Percentiles rank a stretch among this genome's conserved stretches.
phyloP scores from a whole-genome alignment of 1,140 invertebrate species.

The Hyles euphorbiae region DNA sequence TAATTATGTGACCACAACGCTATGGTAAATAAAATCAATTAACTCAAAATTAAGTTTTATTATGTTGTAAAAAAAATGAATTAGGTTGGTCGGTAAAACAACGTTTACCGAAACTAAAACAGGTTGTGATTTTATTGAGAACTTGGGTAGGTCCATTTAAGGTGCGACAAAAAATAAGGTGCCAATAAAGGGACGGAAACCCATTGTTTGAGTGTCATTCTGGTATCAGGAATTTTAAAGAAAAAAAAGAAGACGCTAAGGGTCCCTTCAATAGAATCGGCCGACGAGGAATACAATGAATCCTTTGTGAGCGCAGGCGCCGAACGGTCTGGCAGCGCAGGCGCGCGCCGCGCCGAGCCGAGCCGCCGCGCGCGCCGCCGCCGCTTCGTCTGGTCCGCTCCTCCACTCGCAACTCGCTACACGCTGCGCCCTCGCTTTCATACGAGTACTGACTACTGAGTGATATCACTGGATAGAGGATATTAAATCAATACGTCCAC shows the following conservation, averaged over 20 bases:
- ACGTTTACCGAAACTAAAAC: constrained; percentile 27
- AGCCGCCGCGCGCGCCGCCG: constrained; percentile 26
- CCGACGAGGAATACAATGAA: constrained; percentile 61
- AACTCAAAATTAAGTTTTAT: too few relatives aligned
- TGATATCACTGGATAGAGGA: too few relatives aligned
- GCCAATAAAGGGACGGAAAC: constrained; percentile 75
- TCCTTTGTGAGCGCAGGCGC: constrained; percentile 69
- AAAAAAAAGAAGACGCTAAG: constrained; percentile 48
- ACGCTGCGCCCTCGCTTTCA: constrained; percentile 7
- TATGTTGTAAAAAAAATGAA: too few relatives aligned
- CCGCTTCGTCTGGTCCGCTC: constrained; percentile 39
- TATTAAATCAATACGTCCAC: too few relatives aligned
- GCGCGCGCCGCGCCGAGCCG: constrained; percentile 34
- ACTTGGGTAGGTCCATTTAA: constrained; percentile 63
- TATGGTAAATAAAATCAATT: too few relatives aligned
- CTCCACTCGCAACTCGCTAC: too few relatives aligned
- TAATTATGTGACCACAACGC: too few relatives aligned
- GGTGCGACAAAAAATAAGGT: constrained; percentile 67
- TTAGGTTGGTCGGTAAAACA: too few relatives aligned
- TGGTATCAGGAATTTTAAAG: constrained; percentile 59
- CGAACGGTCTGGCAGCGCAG: constrained; percentile 63
- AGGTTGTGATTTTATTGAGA: constrained; percentile 65
- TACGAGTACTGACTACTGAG: background rate
- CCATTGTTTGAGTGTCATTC: constrained; percentile 70
- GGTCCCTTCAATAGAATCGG: constrained; percentile 55